Base-by-base conservation (phyloP, 2,113 vertebrate species). In the Hippocampus zosterae region DNA sequence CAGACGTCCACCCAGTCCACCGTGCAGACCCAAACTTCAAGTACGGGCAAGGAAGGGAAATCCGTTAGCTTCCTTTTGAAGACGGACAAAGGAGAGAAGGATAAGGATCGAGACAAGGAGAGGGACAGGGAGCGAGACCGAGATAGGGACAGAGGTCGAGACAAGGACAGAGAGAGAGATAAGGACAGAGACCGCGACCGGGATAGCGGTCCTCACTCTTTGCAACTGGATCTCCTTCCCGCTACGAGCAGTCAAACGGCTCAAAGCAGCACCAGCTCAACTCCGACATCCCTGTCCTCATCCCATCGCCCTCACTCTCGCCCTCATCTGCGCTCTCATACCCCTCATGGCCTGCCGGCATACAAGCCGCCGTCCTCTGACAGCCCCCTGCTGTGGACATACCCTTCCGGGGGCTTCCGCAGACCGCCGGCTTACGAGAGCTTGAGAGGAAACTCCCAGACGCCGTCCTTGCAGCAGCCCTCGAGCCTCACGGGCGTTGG, bases 391-490 rank as follows among this genome's bases (percentile, higher is more conserved):
- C 92, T 95, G 65, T 96, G 95, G 95, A 95, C 95, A 46, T 96
- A 95, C 87, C 94, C 94, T 13, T 94, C 95, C 0, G 90, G 91
- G 8, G 93, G 90, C 46, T 91, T 94, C 80, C 91, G 93, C 72
- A 92, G 93, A 62, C 95, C 95, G 19, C 95, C 95, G 1, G 94
- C 95, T 68, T 96, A 96, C 8, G 94, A 96, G 65, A 96, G 94
- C 82, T 80, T 95, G 75, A 87, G 81, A 73, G 93, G 87, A 41
- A 85, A 85, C 69, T 82, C 86, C 40, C 90, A 88, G 25, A 87
- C 86, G 4, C 89, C 88, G 2, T 88, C 88, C n/a, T 79, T 91
- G 66, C 91, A 89, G 19, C 85, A 86, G 21, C 89, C 90, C 18
- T 82, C 78, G 0, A 86, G 83, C 48, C 82, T 79, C 6, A 88